phyloP scores from a whole-genome alignment of 1,140 invertebrate genomes.

The Chrysomallon squamiferum region DNA sequence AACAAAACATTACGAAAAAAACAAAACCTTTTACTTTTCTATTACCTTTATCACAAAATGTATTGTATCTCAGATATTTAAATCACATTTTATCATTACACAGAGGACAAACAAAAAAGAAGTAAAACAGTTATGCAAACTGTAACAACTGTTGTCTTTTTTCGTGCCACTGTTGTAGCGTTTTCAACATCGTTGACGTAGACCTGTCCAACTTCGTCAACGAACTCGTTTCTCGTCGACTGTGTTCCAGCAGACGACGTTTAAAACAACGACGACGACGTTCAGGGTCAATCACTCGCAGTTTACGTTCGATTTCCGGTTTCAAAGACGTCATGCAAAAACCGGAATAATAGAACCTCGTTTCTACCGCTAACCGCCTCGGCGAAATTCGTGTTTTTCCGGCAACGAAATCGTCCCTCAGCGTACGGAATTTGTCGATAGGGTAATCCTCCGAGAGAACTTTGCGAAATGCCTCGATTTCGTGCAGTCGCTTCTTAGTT shows the following conservation, averaged over 20 bases:
- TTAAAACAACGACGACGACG: not conserved
- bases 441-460: not conserved
- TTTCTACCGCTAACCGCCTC: not conserved
- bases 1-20: no score
- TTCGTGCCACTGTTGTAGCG: no score
- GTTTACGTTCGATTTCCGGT: not conserved
- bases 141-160: no score
- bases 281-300: not conserved
- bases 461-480: not conserved
- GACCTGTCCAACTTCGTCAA: not conserved
- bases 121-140: no score
- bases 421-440: not conserved
- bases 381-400: not conserved
- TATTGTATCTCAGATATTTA: no score
- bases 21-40: no score
- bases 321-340: not conserved
- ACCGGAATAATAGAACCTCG: not conserved
- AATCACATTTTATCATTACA: no score
- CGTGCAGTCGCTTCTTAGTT: not conserved
- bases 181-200: not conserved
- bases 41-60: no score
- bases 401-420: not conserved
- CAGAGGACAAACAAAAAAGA: no score
- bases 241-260: not conserved
- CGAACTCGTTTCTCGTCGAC: slow-evolving; percentile 1